Conservation (phyloP, 2,888 invertebrate genomes). For the Megalurothrips usitatus region DNA sequence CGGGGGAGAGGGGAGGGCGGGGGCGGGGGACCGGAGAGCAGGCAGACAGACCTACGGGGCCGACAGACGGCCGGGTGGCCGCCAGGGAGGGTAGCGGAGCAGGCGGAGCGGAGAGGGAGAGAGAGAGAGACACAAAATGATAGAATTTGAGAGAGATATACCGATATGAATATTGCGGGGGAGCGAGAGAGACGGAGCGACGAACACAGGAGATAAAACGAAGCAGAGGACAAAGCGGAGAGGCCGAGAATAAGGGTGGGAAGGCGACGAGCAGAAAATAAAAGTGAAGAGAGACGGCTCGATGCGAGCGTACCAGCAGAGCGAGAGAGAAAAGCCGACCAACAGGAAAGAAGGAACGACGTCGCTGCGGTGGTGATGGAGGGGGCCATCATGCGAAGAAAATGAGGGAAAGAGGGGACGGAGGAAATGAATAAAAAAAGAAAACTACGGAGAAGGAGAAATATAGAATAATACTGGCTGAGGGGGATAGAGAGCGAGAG, state of each 20-base stretch:
- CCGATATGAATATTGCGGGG: conserved; percentile 23
- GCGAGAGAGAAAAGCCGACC: conserved; percentile 2
- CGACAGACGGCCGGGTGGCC: conserved; percentile 25
- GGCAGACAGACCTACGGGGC: conserved; percentile 23
- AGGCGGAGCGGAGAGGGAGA: not conserved
- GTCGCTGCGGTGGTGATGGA: conserved; percentile 21
- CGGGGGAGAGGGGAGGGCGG: not conserved
- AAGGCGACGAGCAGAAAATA: conserved; percentile 21
- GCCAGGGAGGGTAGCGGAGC: conserved; percentile 23
- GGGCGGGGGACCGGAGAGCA: conserved; percentile 14
- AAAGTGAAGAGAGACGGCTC: conserved; percentile 11
- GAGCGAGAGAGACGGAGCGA: conserved; percentile 6
- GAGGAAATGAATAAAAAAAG: conserved; percentile 27
- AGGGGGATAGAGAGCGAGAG: not conserved
- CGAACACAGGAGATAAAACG: conserved; percentile 8
- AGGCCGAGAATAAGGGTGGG: conserved; percentile 1
- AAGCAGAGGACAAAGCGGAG: not conserved
- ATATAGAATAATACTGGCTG: conserved; percentile 16
- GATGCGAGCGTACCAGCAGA: not conserved
- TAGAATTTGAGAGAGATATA: conserved; percentile 25
- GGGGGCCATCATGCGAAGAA: conserved; percentile 25
- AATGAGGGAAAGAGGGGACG: conserved; percentile 25
- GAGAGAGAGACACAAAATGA: conserved; percentile 21
- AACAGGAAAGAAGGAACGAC: conserved; percentile 15
- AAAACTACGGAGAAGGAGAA: conserved; percentile 13